Conservation (phyloP, 2,797 vertebrate genomes). For the Lepus oiostolus region DNA sequence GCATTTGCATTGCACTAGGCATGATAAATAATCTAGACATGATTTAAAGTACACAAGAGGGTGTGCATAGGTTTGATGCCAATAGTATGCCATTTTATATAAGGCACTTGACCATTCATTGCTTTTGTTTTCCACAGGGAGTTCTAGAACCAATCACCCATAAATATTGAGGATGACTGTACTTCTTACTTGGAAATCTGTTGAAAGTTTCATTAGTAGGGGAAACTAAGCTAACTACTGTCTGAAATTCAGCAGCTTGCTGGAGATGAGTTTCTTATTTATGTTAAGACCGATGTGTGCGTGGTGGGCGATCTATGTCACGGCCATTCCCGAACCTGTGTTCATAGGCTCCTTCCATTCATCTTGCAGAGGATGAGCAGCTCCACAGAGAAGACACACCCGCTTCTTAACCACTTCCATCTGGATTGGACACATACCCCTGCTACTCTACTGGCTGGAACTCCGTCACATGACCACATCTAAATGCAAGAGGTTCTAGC, state of each 20-base stretch:
- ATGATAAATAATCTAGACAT: background rate
- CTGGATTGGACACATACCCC: background rate
- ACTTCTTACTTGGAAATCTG: background rate
- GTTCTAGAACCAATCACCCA: background rate
- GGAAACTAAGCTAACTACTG: background rate
- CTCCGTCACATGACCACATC: slow-evolving; percentile 14
- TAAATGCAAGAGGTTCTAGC: background rate
- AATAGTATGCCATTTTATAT: background rate
- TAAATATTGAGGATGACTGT: background rate
- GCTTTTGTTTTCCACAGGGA: background rate
- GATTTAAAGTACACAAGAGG: too few relatives aligned
- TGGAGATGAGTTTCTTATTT: background rate
- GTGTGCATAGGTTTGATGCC: background rate
- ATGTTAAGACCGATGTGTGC: background rate
- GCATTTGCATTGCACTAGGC: background rate
- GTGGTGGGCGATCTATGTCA: background rate
- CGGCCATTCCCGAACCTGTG: background rate
- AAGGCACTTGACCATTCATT: background rate
- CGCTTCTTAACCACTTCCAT: background rate
- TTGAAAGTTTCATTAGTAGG: background rate
- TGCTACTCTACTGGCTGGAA: background rate
- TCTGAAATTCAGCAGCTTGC: background rate
- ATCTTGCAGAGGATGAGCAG: background rate
- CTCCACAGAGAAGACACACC: background rate
- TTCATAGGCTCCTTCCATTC: background rate